Evolutionary conservation across 2,797 vertebrate genomes (phyloP).

Genomic region (Carcharodon carcharias): DNA sequence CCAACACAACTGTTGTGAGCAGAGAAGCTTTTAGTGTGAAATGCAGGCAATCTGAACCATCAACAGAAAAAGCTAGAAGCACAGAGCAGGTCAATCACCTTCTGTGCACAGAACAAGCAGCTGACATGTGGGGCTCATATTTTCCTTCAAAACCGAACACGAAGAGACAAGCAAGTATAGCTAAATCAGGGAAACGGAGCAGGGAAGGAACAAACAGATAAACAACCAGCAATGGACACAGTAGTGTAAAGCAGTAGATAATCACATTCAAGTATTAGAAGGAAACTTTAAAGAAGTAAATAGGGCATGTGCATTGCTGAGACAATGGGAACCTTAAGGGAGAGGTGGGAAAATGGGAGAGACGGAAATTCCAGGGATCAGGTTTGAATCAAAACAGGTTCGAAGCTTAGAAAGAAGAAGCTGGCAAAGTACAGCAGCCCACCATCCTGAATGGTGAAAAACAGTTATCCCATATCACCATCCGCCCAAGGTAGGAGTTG

Average conservation of each 20-base stretch:
- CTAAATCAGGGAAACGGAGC: not conserved
- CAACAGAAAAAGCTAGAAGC: not conserved
- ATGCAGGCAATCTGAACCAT: not conserved
- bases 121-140: not conserved
- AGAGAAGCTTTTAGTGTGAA: not conserved
- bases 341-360: too few species aligned
- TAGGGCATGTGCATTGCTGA: not conserved
- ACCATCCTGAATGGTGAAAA: not conserved
- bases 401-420: too few species aligned
- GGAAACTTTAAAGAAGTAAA: not conserved
- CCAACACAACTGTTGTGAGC: not conserved
- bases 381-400: too few species aligned
- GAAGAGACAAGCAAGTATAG: not conserved
- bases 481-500: not conserved
- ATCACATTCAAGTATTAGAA: not conserved
- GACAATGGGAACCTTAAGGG: too few species aligned
- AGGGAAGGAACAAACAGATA: not conserved
- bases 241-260: not conserved
- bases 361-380: too few species aligned
- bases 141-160: not conserved
- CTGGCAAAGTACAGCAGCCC: not conserved
- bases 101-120: not conserved
- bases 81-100: not conserved
- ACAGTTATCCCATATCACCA: not conserved
- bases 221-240: not conserved